Percentiles rank a stretch among this genome's conserved stretches.
These are phyloP conservation scores for Nipponacmea schrenckii DNA, from an alignment of 2,888 invertebrate genomes.

Conservation along the genomic window DNA sequence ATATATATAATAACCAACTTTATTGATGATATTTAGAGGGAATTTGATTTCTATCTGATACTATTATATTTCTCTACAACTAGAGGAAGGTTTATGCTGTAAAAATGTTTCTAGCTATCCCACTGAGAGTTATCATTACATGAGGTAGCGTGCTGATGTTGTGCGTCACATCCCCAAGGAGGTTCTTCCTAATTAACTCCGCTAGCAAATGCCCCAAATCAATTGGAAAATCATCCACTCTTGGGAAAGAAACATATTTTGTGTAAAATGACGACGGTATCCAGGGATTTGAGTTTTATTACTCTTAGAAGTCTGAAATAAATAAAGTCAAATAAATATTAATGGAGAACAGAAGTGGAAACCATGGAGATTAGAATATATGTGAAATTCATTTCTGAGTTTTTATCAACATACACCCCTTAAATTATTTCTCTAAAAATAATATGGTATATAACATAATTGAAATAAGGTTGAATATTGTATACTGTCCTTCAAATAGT, in stretches of 20 bases:
- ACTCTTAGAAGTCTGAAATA: constrained; percentile 20
- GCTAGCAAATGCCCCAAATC: constrained; percentile 16
- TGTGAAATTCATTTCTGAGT: constrained; percentile 15
- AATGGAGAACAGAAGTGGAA: constrained; percentile 19
- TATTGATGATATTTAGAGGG: neutral
- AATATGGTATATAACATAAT: no score
- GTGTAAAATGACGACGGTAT: constrained; percentile 12
- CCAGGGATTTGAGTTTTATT: constrained; percentile 18
- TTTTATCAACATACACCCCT: neutral
- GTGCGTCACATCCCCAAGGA: constrained; percentile 12
- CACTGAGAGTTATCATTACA: constrained; percentile 16
- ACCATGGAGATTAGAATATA: constrained; percentile 16
- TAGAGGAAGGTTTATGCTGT: neutral
- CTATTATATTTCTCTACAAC: neutral
- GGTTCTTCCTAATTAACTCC: constrained; percentile 23
- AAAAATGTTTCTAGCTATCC: constrained; percentile 5
- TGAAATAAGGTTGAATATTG: no score
- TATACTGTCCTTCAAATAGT: no score
- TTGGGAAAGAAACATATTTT: constrained; percentile 20
- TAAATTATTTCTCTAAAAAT: no score
- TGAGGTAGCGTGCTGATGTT: constrained; percentile 25
- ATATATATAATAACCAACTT: neutral
- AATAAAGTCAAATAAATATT: constrained; percentile 28
- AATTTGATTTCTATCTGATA: constrained; percentile 5
- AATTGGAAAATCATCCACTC: constrained; percentile 20